phyloP scores from a whole-genome alignment of 2,797 vertebrate species.

The Malurus splendens region DNA sequence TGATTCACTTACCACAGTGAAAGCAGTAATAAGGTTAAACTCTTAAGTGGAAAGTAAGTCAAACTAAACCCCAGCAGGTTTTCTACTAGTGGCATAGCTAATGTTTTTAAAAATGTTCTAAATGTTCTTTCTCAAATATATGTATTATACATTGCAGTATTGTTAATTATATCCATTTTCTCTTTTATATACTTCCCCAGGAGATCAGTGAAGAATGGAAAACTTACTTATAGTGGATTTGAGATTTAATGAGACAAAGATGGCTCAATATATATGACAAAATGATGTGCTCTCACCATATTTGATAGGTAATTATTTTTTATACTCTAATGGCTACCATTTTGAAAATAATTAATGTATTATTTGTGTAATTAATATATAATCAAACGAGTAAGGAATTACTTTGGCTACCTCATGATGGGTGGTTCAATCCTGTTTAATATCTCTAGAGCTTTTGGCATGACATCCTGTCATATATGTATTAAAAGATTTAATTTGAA shows the following conservation, averaged over 20 bases:
- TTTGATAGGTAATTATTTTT: conserved; percentile 48
- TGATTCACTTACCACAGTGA: conserved; percentile 15
- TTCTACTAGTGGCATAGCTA: conserved; percentile 29
- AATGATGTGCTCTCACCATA: not conserved
- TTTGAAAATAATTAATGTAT: conserved; percentile 48
- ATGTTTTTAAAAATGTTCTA: conserved; percentile 56
- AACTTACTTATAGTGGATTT: conserved; percentile 50
- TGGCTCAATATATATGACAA: conserved; percentile 27
- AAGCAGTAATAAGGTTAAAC: conserved; percentile 44
- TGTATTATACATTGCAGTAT: conserved; percentile 40
- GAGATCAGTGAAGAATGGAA: conserved; percentile 53
- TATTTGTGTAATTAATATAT: conserved; percentile 45
- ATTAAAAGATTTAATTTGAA: not conserved
- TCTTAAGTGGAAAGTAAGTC: conserved; percentile 48
- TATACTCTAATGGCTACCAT: conserved; percentile 34
- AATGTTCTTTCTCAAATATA: conserved; percentile 48
- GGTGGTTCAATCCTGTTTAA: not conserved
- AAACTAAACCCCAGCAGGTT: conserved; percentile 56
- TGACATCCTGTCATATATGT: not conserved
- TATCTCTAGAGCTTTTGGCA: not conserved
- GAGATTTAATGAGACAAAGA: conserved; percentile 60
- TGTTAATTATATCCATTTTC: conserved; percentile 64
- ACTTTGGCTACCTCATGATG: not conserved
- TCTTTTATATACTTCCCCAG: conserved; percentile 42
- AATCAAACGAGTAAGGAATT: conserved; percentile 5